Evolutionary conservation across 2,797 vertebrate genomes (phyloP).

Genomic region (Sebastes diploproa): DNA sequence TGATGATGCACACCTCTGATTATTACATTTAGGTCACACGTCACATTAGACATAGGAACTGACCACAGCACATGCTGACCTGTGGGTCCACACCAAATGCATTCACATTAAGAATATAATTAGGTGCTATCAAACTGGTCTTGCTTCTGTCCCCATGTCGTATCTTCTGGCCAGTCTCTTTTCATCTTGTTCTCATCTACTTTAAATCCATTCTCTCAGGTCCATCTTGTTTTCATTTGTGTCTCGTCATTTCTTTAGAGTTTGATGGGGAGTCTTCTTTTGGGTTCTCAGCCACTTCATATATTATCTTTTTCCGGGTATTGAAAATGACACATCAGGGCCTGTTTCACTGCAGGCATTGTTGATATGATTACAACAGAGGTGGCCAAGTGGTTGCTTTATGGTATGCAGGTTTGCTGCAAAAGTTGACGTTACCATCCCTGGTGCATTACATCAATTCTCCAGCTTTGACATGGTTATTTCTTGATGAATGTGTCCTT

Average conservation of each 20-base stretch:
- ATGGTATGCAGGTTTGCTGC: not conserved
- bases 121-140: not conserved
- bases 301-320: not conserved
- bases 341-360: not conserved
- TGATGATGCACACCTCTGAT: not conserved
- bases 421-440: not conserved
- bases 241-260: not conserved
- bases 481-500: not conserved
- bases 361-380: not conserved
- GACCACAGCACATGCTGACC: constrained; percentile 1
- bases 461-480: not conserved
- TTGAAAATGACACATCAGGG: not conserved
- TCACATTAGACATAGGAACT: not conserved
- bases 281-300: not conserved
- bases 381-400: not conserved
- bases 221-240: not conserved
- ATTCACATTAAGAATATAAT: not conserved
- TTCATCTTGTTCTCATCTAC: not conserved
- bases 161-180: not conserved
- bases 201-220: not conserved
- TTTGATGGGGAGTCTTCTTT: not conserved
- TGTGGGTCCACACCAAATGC: not conserved
- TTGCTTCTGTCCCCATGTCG: not conserved
- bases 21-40: constrained; percentile 8
- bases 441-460: not conserved